Evolutionary conservation across 2,797 vertebrate species (phyloP).

Genomic region (Erethizon dorsatum): DNA sequence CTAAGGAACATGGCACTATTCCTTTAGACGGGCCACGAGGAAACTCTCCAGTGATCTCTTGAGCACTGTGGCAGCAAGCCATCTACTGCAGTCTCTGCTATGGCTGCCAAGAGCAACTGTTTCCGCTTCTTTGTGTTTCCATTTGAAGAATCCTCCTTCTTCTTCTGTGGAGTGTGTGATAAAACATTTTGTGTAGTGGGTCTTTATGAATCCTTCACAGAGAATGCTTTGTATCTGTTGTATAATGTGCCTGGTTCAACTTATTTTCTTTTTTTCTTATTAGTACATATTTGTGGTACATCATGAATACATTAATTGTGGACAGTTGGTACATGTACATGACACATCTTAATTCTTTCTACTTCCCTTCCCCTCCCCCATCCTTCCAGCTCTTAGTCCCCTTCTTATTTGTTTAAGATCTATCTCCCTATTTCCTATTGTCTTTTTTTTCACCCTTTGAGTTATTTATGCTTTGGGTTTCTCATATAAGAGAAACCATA

Average conservation of each 20-base stretch:
- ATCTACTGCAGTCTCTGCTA: not conserved
- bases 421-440: no score
- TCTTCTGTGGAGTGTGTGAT: constrained; percentile 40
- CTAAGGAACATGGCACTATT: not conserved
- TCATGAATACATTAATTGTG: no score
- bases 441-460: no score
- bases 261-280: not conserved
- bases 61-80: constrained; percentile 7
- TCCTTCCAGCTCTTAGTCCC: no score
- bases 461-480: not conserved
- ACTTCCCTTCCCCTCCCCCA: no score
- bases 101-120: constrained; percentile 32
- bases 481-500: not conserved
- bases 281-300: no score
- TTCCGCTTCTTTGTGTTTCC: constrained; percentile 55
- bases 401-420: no score
- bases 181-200: constrained; percentile 40
- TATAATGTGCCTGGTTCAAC: not conserved
- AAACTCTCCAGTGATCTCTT: not conserved
- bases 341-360: no score
- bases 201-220: not conserved
- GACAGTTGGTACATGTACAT: no score
- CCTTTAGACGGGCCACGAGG: not conserved
- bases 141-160: constrained; percentile 41
- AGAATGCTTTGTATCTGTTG: constrained; percentile 13